Evolutionary conservation across 1,140 invertebrate species (phyloP), one percentile per base, ranked within the genome.

Genomic region (Sitobion miscanthi): DNA sequence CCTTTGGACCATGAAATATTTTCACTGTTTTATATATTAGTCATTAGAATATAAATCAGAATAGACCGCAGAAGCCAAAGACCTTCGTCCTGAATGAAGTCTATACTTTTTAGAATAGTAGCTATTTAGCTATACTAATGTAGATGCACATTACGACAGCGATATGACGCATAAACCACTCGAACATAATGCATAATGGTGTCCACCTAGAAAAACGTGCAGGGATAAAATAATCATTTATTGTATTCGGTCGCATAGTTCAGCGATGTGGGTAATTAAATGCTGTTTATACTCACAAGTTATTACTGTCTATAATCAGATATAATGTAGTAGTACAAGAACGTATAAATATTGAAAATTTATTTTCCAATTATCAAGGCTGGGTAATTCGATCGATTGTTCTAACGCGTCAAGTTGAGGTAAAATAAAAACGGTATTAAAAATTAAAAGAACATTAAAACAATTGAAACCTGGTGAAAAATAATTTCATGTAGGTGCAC

Each of bases 31-130:
- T 42, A 42, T 42, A 23, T 85, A 42, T 85, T 85, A 85, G 42
- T 85, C 62, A 69, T 69, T 85, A 42, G 23, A 85, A 45, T 85
- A 85, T 85, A 85, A 85, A 85, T 45, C 83, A 85, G 9, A 42
- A 42, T 42, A 45, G 23, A 45, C 83, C 83, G 38, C 83, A 85
- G 83, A 45, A 45, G 42, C 23, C 83, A 45, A 45, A 45, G 83
- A 85, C 83, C 35, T 85, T 85, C 83, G 23, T 85, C 38, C 9
- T 69, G 21, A 42, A 25, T 85, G 38, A 85, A 25, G 42, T 85
- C 35, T 85, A 42, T 69, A 69, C 62, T n/a, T 69, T 17, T 14
- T n/a, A 69, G 30, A 69, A 69, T 69, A 69, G 62, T n/a, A 69
- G 3, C 14, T 69, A n/a, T 30, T 69, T 69, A n/a, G 30, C 30